A percentile compares a stretch with the other conserved stretches of the same genome.
Evolutionary conservation across 2,797 vertebrate species (phyloP).

Genomic region (Miichthys miiuy): DNA sequence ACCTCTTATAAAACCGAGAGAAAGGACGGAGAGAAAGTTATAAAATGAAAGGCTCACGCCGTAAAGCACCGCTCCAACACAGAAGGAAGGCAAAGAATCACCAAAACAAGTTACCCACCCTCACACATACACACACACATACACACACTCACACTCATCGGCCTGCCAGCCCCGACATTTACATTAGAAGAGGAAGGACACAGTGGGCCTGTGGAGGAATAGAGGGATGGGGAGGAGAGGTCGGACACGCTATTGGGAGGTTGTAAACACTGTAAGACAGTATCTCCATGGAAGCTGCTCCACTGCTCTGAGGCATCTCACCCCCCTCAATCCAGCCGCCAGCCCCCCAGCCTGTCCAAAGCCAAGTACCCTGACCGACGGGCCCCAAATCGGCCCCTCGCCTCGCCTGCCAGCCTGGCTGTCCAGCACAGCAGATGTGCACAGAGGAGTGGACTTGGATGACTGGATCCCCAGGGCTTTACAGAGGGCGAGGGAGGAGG

Average conservation of each 20-base stretch:
- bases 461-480: conserved; percentile 75
- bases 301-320: conserved; percentile 82
- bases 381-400: conserved; percentile 69
- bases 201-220: conserved; percentile 74
- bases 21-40: conserved; percentile 64
- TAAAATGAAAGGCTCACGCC: conserved; percentile 71
- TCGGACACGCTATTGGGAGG: conserved; percentile 73
- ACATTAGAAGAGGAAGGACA: conserved; percentile 85
- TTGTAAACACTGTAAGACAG: conserved; percentile 86
- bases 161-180: conserved; percentile 81
- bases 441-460: conserved; percentile 79
- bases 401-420: conserved; percentile 73
- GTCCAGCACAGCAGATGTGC: conserved; percentile 86
- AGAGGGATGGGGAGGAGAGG: conserved; percentile 72
- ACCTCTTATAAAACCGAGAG: conserved; percentile 63
- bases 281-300: conserved; percentile 84
- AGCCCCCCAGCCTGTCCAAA: conserved; percentile 69
- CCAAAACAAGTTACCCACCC: conserved; percentile 71
- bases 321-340: conserved; percentile 53
- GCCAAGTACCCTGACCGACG: conserved; percentile 70
- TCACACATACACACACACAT: conserved; percentile 32
- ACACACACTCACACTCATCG: conserved; percentile 51
- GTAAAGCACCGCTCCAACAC: conserved; percentile 68
- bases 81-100: conserved; percentile 70
- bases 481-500: conserved; percentile 45